A percentile compares a stretch with the other conserved stretches of the same genome.
Evolutionary conservation across 2,888 invertebrate species (phyloP).

Genomic region (Sycophila texana): DNA sequence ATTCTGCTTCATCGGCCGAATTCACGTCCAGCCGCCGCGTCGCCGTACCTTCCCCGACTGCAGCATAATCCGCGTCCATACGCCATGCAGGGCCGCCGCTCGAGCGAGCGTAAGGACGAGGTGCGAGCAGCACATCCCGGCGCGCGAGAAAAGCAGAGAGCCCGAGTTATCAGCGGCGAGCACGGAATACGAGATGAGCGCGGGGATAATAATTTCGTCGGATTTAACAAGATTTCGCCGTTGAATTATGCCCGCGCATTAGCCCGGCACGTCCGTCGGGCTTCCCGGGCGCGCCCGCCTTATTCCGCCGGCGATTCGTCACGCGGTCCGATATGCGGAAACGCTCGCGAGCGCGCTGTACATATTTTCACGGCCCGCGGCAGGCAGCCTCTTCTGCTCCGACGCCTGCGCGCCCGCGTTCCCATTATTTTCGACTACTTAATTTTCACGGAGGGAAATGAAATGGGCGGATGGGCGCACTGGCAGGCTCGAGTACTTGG

Average conservation of each 20-base stretch:
- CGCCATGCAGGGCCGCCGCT: no score
- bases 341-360: background rate
- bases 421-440: slow-evolving; percentile 22
- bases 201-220: slow-evolving; percentile 53
- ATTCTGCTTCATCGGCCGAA: background rate
- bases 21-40: background rate
- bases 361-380: background rate
- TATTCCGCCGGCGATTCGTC: slow-evolving; percentile 39
- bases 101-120: background rate
- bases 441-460: slow-evolving; percentile 23
- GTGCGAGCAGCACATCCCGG: background rate
- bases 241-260: slow-evolving; percentile 47
- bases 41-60: background rate
- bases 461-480: background rate
- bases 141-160: slow-evolving; percentile 27
- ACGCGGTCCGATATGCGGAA: slow-evolving; percentile 5
- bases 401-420: no score
- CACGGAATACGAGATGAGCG: slow-evolving; percentile 52
- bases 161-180: slow-evolving; percentile 50
- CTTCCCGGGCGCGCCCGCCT: slow-evolving; percentile 1
- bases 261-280: slow-evolving; percentile 17
- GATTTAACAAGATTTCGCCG: slow-evolving; percentile 53
- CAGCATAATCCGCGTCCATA: no score
- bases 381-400: background rate
- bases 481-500: no score